Evolutionary conservation across 2,888 invertebrate species (phyloP), one percentile per base, ranked within the genome.

Genomic region (Macrophya alboannulata): DNA sequence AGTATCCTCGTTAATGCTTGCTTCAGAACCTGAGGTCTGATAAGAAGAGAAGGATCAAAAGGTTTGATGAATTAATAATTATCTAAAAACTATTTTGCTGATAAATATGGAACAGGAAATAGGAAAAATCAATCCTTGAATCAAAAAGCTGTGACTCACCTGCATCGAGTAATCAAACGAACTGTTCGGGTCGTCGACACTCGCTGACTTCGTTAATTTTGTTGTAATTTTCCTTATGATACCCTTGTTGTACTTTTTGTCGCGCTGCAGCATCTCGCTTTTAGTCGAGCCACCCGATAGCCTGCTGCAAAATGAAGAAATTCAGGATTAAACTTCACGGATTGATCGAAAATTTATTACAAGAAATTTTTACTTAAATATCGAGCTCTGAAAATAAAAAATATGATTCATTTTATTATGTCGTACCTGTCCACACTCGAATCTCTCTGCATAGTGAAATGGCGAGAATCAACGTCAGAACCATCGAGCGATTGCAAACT

Each of bases 251-350:
- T 97, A 96, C 94, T 97, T 97, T 92, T 97, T 97, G 85, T 97
- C 96, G 51, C 96, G 94, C 4, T 97, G 96, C 85, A 97, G 93
- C 88, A 96, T 95, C 90, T 98, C 98, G 92, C 98, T 98, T 93
- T 98, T 97, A 0, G 97, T 97, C 0, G 98, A 98, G 15, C 97
- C 97, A 71, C 96, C 97, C 0, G 98, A 98, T 88, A 98, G 94
- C 68, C 97, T 96, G 90, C 97, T 96, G 92, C 71, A 89, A 89
- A 86, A 83, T 15, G 1, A 62, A 45, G 48, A 55, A 5, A 15
- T n/a, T 31, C 31, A 31, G 3, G 31, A n/a, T n/a, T n/a, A n/a
- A n/a, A n/a, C n/a, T 31, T 31, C 31, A 31, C 3, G 31, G 3
- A 31, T 31, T 31, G 31, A 31, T 31, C 31, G 3, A 31, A 31